Conservation (phyloP, 2,888 invertebrate genomes). For the Graphium colonna region DNA sequence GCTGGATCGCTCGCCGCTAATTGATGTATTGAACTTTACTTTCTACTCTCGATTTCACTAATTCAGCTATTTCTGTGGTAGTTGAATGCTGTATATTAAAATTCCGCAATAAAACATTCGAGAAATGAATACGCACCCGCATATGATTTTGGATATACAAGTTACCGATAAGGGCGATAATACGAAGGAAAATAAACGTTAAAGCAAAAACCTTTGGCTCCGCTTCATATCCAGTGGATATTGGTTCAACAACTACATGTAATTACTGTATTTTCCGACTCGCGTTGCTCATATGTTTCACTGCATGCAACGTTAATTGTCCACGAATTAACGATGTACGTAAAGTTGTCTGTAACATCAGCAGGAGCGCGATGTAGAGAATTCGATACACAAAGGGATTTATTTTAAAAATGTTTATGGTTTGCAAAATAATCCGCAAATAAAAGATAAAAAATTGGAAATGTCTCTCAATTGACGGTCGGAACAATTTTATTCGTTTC, state of each 20-base stretch:
- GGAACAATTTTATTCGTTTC: not conserved
- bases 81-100: not conserved
- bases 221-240: constrained; percentile 17
- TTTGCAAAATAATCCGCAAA: not conserved
- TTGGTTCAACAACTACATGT: constrained; percentile 14
- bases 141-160: constrained; percentile 1
- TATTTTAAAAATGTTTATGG: not conserved
- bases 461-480: not conserved
- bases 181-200: constrained; percentile 18
- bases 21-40: constrained; percentile 19
- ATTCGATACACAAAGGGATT: not conserved
- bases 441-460: not conserved
- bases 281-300: constrained; percentile 14
- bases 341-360: constrained; percentile 6
- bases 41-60: constrained; percentile 2
- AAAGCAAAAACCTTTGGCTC: constrained; percentile 15
- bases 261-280: constrained; percentile 22
- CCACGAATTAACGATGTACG: constrained; percentile 14
- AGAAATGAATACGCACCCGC: not conserved
- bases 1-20: constrained; percentile 5
- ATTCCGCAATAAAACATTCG: no score
- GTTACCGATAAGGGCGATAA: not conserved
- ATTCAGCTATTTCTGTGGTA: not conserved
- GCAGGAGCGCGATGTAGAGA: not conserved
- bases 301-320: constrained; percentile 17